Conservation (phyloP, 2,797 vertebrate genomes). For the Saguinus oedipus region DNA sequence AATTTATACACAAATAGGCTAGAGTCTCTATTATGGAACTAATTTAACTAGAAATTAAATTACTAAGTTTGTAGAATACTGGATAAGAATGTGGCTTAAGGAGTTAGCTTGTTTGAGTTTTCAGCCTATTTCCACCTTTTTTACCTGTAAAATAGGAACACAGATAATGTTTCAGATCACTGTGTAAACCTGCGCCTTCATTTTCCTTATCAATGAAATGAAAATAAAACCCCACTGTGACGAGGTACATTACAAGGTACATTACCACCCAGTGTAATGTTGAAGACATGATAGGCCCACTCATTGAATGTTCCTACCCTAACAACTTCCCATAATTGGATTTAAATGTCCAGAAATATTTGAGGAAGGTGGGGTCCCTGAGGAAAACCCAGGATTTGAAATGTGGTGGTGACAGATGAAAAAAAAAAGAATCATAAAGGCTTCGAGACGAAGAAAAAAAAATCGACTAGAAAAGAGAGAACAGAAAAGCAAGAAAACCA, state of each 20-base stretch:
- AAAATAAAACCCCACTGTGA: neutral
- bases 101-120: neutral
- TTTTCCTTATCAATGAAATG: neutral
- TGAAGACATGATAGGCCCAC: neutral
- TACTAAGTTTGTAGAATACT: neutral
- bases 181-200: neutral
- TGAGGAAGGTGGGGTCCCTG: rapidly evolving
- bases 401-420: neutral
- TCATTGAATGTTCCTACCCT: neutral
- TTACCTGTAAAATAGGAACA: neutral
- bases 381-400: neutral
- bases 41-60: neutral
- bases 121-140: neutral
- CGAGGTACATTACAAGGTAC: neutral
- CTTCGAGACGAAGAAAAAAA: neutral
- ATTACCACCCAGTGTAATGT: neutral
- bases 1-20: neutral
- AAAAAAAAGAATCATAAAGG: neutral
- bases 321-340: neutral
- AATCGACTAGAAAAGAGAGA: neutral
- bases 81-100: neutral
- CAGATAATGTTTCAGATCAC: neutral
- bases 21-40: neutral
- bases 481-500: neutral
- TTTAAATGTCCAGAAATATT: neutral